Conservation (phyloP, 2,888 invertebrate genomes). For the Phaedon cochleariae region DNA sequence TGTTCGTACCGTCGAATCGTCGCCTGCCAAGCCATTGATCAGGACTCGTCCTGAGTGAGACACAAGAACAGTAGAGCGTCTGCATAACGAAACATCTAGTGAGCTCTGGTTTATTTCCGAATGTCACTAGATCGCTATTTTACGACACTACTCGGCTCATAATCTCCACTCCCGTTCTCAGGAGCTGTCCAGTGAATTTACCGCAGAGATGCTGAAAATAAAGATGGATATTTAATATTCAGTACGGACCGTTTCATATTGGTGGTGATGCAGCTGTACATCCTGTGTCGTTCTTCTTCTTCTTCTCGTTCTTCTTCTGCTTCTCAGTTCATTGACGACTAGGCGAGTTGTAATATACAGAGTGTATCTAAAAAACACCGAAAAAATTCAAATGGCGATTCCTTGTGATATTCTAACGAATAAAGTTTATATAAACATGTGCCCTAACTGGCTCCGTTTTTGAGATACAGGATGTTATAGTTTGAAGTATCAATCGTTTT, state of each 20-base stretch:
- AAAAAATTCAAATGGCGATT: too few relatives aligned
- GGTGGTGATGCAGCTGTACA: constrained; percentile 37
- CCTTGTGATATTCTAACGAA: too few relatives aligned
- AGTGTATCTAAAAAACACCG: too few relatives aligned
- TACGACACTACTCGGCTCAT: constrained; percentile 55
- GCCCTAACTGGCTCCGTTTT: too few relatives aligned
- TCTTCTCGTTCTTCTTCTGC: constrained; percentile 14
- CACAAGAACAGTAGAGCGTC: constrained; percentile 48
- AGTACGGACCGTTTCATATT: constrained; percentile 44
- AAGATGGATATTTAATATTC: constrained; percentile 56
- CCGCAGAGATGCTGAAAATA: constrained; percentile 50
- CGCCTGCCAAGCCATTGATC: constrained; percentile 35
- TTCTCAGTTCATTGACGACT: neutral
- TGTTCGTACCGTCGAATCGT: too few relatives aligned
- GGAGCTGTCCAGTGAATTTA: constrained; percentile 56
- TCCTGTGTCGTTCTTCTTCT: constrained; percentile 34
- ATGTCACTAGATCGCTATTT: constrained; percentile 55
- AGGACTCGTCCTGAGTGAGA: constrained; percentile 48
- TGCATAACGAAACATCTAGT: constrained; percentile 51
- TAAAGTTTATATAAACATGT: too few relatives aligned
- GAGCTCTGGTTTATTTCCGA: constrained; percentile 54
- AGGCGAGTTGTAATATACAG: too few relatives aligned
- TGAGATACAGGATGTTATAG: too few relatives aligned
- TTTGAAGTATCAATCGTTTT: too few relatives aligned
- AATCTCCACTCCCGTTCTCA: constrained; percentile 56